Evolutionary conservation across 2,113 vertebrate genomes (phyloP).

Genomic region (Neogale vison): DNA sequence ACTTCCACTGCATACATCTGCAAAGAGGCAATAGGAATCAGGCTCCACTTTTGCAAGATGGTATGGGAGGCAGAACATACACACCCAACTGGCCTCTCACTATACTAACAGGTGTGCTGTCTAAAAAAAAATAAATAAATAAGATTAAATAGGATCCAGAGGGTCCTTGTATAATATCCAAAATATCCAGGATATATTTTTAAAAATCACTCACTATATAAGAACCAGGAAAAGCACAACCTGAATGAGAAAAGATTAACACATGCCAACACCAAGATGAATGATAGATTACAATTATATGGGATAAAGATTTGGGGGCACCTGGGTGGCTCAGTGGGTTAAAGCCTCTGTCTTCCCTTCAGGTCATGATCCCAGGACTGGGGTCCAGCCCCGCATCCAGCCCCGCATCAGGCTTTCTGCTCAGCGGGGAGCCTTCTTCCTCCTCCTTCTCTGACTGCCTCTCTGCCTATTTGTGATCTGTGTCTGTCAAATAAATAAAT

Average conservation of each 20-base stretch:
- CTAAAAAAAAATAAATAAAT: background rate
- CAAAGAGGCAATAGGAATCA: background rate
- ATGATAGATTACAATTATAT: background rate
- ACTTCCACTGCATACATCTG: background rate
- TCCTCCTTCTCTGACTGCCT: too few relatives aligned
- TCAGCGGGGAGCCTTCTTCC: too few relatives aligned
- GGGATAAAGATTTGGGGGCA: background rate
- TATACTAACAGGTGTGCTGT: background rate
- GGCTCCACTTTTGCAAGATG: background rate
- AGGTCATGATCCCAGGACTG: too few relatives aligned
- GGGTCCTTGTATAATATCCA: background rate
- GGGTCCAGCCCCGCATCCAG: too few relatives aligned
- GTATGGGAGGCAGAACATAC: background rate
- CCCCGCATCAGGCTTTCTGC: too few relatives aligned
- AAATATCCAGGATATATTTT: background rate
- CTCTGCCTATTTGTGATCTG: too few relatives aligned
- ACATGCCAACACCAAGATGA: background rate
- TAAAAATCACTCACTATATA: background rate
- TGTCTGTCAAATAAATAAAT: too few relatives aligned
- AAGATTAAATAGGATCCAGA: background rate
- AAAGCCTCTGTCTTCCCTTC: too few relatives aligned
- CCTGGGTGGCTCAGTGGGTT: too few relatives aligned
- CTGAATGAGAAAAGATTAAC: background rate
- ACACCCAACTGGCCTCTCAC: background rate
- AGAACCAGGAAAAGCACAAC: background rate